These are phyloP conservation scores for Podabrus alpinus DNA, from an alignment of 2,888 invertebrate genomes.

Conservation along the genomic window DNA sequence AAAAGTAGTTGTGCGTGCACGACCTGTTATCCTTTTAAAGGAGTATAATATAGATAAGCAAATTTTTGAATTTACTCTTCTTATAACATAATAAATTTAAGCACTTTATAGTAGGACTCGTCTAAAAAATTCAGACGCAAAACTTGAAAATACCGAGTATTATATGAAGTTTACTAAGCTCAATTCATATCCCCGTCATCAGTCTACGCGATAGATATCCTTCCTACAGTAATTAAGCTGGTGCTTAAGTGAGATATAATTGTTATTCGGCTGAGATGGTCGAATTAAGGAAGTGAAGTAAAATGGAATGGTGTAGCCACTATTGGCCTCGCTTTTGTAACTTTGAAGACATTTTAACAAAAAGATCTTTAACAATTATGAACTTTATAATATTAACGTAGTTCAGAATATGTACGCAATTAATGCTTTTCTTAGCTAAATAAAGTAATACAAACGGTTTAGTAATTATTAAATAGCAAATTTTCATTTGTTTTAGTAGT, in stretches of 20 bases:
- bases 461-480: background rate
- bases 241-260: slow-evolving; percentile 40
- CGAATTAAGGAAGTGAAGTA: slow-evolving; percentile 30
- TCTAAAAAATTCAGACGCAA: background rate
- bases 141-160: background rate
- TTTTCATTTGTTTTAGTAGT: background rate
- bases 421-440: slow-evolving; percentile 18
- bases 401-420: slow-evolving; percentile 26
- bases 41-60: too few relatives aligned
- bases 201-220: slow-evolving; percentile 18
- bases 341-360: slow-evolving; percentile 26
- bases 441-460: background rate
- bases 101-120: background rate
- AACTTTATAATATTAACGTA: slow-evolving; percentile 20
- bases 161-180: background rate
- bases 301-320: slow-evolving; percentile 23
- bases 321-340: slow-evolving; percentile 26
- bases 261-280: slow-evolving; percentile 37
- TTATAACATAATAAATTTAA: background rate
- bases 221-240: slow-evolving; percentile 38
- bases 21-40: too few relatives aligned
- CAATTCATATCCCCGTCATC: background rate
- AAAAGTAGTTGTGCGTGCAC: too few relatives aligned
- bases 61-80: too few relatives aligned
- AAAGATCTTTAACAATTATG: slow-evolving; percentile 28